Percentiles rank a stretch among this genome's conserved stretches.
These are phyloP conservation scores for Galagoides demidoff DNA, from an alignment of 2,797 vertebrate species.

Conservation along the genomic window DNA sequence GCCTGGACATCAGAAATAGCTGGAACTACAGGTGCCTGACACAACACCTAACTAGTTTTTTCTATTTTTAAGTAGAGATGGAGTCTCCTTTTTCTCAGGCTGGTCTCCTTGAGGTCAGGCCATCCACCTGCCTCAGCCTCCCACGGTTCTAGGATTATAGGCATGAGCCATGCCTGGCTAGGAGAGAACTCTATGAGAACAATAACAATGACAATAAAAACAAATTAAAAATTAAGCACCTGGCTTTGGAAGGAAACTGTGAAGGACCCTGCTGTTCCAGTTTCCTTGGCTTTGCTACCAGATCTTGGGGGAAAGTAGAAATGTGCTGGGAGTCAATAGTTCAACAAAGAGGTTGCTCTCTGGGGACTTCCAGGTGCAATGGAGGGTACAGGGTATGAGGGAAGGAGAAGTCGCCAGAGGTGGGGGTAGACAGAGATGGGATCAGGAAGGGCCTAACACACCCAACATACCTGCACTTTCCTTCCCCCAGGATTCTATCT, in stretches of 20 bases:
- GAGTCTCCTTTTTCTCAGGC: no score
- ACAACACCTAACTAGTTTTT: no score
- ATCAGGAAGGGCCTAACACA: background rate
- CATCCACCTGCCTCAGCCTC: no score
- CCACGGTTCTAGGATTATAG: no score
- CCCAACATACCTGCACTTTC: background rate
- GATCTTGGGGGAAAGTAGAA: background rate
- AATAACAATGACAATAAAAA: background rate
- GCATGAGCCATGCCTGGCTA: no score
- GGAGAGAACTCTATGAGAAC: background rate
- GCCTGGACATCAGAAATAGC: no score
- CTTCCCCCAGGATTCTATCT: background rate
- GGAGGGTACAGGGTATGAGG: fast-evolving
- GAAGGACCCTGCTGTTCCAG: background rate
- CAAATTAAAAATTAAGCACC: background rate
- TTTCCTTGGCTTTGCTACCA: background rate
- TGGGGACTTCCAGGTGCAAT: background rate
- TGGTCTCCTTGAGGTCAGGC: no score
- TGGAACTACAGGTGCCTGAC: no score
- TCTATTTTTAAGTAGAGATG: no score
- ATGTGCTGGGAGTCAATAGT: background rate
- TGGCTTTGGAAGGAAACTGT: background rate
- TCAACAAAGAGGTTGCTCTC: background rate
- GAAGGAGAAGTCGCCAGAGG: background rate
- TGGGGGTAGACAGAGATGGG: background rate